These are phyloP conservation scores for Pteruthius melanotis DNA, from an alignment of 2,113 vertebrate genomes.

Conservation along the genomic window DNA sequence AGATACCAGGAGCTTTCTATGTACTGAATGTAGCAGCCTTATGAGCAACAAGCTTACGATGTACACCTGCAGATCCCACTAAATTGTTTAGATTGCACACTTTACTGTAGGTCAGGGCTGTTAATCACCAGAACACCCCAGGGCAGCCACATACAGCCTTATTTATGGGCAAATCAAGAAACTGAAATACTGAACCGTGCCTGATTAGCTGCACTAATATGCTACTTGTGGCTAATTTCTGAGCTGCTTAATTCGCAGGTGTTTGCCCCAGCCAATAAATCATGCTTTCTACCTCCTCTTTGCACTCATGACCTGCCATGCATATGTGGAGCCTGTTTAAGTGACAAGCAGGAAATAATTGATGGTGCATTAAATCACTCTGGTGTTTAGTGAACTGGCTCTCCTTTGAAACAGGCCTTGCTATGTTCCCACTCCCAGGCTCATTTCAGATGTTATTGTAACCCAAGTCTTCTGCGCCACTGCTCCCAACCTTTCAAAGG, in stretches of 20 bases:
- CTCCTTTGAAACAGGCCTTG: conserved; percentile 66
- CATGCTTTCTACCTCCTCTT: conserved; percentile 71
- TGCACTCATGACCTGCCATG: conserved; percentile 72
- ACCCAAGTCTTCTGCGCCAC: conserved; percentile 74
- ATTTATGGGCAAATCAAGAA: conserved; percentile 95
- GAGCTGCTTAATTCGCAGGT: conserved; percentile 91
- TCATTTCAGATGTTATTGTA: conserved; percentile 84
- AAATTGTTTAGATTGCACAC: conserved; percentile 72
- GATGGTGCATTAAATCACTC: conserved; percentile 85
- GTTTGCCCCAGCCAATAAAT: conserved; percentile 89
- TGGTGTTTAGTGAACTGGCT: conserved; percentile 74
- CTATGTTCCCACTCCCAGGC: conserved; percentile 74
- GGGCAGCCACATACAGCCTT: conserved; percentile 83
- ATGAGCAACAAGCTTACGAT: conserved; percentile 27
- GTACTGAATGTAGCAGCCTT: neutral
- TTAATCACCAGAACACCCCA: conserved; percentile 87
- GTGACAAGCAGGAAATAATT: conserved; percentile 88
- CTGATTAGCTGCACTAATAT: conserved; percentile 97
- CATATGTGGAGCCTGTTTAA: conserved; percentile 90
- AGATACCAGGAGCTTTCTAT: neutral
- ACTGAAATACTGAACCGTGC: conserved; percentile 88
- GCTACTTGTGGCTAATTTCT: conserved; percentile 99
- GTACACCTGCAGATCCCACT: conserved; percentile 56
- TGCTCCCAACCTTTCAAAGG: conserved; percentile 74
- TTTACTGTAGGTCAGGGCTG: conserved; percentile 88